phyloP scores from a whole-genome alignment of 1,140 invertebrate genomes.

The Drosophila athabasca region DNA sequence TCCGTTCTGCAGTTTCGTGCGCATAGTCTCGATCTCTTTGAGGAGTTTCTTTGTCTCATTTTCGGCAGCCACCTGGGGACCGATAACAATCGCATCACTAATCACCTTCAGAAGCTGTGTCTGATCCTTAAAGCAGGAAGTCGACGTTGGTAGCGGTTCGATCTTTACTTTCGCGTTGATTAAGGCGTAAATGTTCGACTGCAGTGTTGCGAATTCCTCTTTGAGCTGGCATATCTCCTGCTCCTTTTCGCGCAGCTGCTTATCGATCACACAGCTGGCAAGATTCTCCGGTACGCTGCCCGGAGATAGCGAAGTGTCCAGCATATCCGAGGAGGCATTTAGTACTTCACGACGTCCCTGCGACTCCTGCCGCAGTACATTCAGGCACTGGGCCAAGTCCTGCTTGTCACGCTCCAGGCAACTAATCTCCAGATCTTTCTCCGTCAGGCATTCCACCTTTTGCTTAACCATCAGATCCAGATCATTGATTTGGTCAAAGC shows the following conservation, averaged over 20 bases:
- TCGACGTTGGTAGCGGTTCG: no score
- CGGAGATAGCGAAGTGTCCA: constrained; percentile 55
- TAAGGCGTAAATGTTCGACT: no score
- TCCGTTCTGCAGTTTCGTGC: no score
- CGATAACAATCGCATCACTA: no score
- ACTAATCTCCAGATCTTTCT: constrained; percentile 31
- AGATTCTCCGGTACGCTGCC: constrained; percentile 70
- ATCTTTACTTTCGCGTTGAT: no score
- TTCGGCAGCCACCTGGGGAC: no score
- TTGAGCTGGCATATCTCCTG: constrained; percentile 63
- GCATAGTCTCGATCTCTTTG: no score
- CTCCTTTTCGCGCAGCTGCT: constrained; percentile 76
- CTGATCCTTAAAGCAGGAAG: no score
- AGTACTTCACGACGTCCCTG: constrained; percentile 50
- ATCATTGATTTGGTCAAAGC: constrained; percentile 45
- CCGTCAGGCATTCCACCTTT: neutral
- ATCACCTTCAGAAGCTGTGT: no score
- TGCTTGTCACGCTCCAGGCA: constrained; percentile 51
- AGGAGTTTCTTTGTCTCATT: no score
- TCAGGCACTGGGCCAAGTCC: constrained; percentile 67
- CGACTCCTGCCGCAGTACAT: constrained; percentile 59
- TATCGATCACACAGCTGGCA: constrained; percentile 69
- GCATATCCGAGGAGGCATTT: constrained; percentile 60
- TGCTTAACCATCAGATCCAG: constrained; percentile 50
- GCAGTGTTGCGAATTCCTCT: constrained; percentile 22